A percentile compares a stretch with the other conserved stretches of the same genome.
phyloP scores from a whole-genome alignment of 2,797 vertebrate genomes.

The Myotis planiceps region DNA sequence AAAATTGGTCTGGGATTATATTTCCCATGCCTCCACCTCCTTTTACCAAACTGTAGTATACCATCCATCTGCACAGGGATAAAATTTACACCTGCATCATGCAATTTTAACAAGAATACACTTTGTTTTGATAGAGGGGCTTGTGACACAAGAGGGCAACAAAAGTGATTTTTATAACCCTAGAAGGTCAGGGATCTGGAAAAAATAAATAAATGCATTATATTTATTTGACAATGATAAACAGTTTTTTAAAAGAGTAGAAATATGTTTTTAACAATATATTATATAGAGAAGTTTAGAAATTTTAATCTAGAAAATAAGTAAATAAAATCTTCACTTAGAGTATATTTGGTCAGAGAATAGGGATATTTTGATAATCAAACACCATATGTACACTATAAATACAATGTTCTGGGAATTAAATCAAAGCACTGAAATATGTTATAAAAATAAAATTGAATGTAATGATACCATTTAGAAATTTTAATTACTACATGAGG shows the following conservation, averaged over 20 bases:
- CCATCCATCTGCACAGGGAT: constrained; percentile 80
- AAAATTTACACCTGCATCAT: constrained; percentile 67
- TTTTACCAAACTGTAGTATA: constrained; percentile 75
- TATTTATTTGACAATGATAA: constrained; percentile 33
- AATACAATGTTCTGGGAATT: background rate
- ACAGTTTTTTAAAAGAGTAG: background rate
- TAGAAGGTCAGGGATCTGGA: background rate
- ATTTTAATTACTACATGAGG: background rate
- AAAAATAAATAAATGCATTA: background rate
- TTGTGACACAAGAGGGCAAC: constrained; percentile 56
- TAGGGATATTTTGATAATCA: background rate
- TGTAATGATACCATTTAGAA: background rate
- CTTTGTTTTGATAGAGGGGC: constrained; percentile 58
- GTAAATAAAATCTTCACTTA: constrained; percentile 30
- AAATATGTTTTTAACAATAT: background rate
- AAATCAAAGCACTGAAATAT: background rate
- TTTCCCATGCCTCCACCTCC: constrained; percentile 61
- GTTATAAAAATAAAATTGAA: constrained; percentile 17
- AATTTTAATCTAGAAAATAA: constrained; percentile 51
- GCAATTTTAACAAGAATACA: constrained; percentile 57
- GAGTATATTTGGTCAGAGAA: background rate
- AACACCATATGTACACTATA: background rate
- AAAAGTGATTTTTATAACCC: constrained; percentile 41
- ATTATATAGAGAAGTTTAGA: constrained; percentile 2
- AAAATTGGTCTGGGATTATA: constrained; percentile 79